Evolutionary conservation across 35 echinoderm and acorn worm genomes (phyloP), one percentile per base, ranked within the genome.

Genomic region (Eucidaris tribuloides): DNA sequence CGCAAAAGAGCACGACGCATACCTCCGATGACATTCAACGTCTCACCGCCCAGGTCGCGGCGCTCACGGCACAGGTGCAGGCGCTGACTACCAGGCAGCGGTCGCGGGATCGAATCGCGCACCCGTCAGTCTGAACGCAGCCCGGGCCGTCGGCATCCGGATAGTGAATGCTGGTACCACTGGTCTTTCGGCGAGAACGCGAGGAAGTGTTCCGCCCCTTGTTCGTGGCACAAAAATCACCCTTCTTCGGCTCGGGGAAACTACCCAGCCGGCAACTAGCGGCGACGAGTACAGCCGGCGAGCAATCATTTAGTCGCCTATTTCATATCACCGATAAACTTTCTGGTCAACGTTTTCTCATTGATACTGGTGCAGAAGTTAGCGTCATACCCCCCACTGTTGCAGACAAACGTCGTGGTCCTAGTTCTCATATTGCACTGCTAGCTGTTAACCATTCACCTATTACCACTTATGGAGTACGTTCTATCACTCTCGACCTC

Each of bases 321-420:
- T 79, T 55, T 27, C 52, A 55, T 46, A 33, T 79, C 28, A 79
- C 42, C 3, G 77, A 79, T 15, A 0, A 7, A 27, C 3, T 27
- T 11, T 23, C 77, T 57, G 77, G 77, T 4, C 0, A 3, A 3
- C 41, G 77, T 7, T 79, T 79, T 29, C 43, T 79, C 1, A 46
- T 79, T 7, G 77, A 79, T 30, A 79, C 77, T 14, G 77, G 77
- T 4, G 77, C 77, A n/a, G 44, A 55, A 23, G 77, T 79, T 4
- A 79, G 77, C 24, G 46, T 79, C 3, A 3, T 79, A 9, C 77
- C 77, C 7, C 77, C 77, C 2, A 46, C 19, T 13, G 23, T 33
- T 46, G 44, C 77, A 28, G 42, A 0, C 48, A 52, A 57, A 46
- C 42, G 42, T 42, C 15, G 43, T 24, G 40, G 5, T 49, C 29